Evolutionary conservation across 2,888 invertebrate species (phyloP).

Genomic region (Keiferia lycopersicella): DNA sequence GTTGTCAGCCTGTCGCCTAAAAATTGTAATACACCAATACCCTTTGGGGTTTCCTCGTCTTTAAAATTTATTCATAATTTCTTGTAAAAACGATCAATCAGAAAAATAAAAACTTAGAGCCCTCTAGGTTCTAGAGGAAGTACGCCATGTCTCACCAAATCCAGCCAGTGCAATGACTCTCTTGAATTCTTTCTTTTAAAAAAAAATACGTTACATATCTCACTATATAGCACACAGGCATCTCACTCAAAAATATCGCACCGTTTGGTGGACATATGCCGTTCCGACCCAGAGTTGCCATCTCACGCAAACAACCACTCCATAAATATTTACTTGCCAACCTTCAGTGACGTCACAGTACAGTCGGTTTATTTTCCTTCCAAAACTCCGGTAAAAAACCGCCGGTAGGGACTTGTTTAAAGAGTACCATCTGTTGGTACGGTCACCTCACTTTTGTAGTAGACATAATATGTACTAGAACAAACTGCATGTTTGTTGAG

Average conservation of each 20-base stretch:
- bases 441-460: conserved; percentile 35
- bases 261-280: conserved; percentile 14
- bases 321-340: conserved; percentile 45
- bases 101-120: no score
- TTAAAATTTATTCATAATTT: no score
- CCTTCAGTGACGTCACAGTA: conserved; percentile 45
- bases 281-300: neutral
- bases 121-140: no score
- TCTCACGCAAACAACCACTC: conserved; percentile 36
- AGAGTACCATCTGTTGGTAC: conserved; percentile 47
- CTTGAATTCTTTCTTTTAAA: neutral
- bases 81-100: no score
- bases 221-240: neutral
- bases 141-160: no score
- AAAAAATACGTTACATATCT: neutral
- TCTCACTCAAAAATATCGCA: conserved; percentile 11
- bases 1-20: no score
- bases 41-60: no score
- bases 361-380: no score
- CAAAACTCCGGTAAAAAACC: neutral
- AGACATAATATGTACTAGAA: conserved; percentile 24
- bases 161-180: no score
- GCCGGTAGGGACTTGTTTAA: conserved; percentile 41
- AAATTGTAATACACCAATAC: no score
- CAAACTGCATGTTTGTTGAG: conserved; percentile 15